Percentiles rank a stretch among this genome's conserved stretches.
Evolutionary conservation across 2,888 invertebrate genomes (phyloP).

Genomic region (Cephus pulcher): DNA sequence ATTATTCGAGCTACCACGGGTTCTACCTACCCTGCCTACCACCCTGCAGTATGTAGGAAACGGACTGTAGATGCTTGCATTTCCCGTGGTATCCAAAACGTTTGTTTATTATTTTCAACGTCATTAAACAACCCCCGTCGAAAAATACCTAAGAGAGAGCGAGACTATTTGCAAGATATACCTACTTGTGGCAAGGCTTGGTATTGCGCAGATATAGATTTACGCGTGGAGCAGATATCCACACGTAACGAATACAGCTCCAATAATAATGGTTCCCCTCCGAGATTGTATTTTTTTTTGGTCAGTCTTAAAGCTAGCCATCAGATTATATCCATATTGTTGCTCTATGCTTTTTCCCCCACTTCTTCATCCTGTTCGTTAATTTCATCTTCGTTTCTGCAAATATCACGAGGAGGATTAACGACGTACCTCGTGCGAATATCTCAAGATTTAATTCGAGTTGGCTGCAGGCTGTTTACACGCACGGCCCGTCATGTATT

Average conservation of each 20-base stretch:
- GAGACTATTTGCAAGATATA: not conserved
- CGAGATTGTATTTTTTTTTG: not conserved
- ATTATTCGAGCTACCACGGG: not conserved
- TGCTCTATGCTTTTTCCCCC: not conserved
- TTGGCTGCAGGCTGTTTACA: conserved; percentile 47
- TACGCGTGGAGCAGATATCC: not conserved
- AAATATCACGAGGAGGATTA: not conserved
- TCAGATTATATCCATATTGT: not conserved
- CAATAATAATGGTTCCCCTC: not conserved
- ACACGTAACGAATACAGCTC: not conserved
- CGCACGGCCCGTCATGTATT: conserved; percentile 42
- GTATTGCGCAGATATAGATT: not conserved
- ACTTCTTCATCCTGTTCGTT: not conserved
- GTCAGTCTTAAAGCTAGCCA: not conserved
- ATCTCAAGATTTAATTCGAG: conserved; percentile 42
- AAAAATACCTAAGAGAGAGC: not conserved
- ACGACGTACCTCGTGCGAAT: not conserved
- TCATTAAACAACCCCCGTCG: not conserved
- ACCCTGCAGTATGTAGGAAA: not conserved
- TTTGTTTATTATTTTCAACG: not conserved
- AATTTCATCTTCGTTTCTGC: not conserved
- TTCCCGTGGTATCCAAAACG: not conserved
- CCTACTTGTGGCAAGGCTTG: not conserved
- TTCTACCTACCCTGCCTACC: not conserved
- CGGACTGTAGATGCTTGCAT: not conserved